Base-by-base conservation (phyloP, 2,888 invertebrate species). In the Tetrapedia diversipes region DNA sequence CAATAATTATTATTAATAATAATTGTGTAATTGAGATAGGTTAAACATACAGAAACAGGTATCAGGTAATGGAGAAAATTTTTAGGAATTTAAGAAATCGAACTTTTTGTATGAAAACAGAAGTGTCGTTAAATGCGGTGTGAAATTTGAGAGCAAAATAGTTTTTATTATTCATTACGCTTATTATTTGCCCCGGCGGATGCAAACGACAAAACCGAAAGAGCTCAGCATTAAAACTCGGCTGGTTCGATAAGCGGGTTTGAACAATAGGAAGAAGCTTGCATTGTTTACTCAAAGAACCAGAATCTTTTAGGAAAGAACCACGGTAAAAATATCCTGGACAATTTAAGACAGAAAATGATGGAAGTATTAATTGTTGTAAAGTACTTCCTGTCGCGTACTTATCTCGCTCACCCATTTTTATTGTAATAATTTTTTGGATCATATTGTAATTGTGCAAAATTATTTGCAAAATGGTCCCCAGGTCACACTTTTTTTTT, bases 301-400 rank as follows among this genome's bases (percentile, higher is more conserved):
- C 1, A 4, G 8, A 27, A 29, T 39, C 16, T 22, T 29, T 59
- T n/a, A 19, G 4, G 2, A 27, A 10, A 3, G 37, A 39, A 19
- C 19, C 49, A 4, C 6, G 3, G 22, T 29, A n/a, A 59, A 60
- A 39, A 29, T 32, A 7, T 11, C 11, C 10, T 10, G 11, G 29
- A 41, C 60, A 67, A 67, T 59, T 67, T 67, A 59, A 59, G 29
- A 19, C 4, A n/a, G 22, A 47, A 39, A 67, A 49, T 6, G 29
- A 39, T 29, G 11, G 37, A 39, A 39, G 49, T 51, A 67, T 67
- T 59, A 67, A 67, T 49, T 59, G 49, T 24, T 24, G 49, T 14
- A 29, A 59, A 60, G 59, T 49, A 49, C 51, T 67, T 59, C 29
- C 59, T 59, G 67, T 49, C 67, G 39, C 39, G 41, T 59, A 22